Percentiles rank a stretch among this genome's conserved stretches.
Evolutionary conservation across 1,140 invertebrate genomes (phyloP).

Genomic region (Anadara kagoshimensis): DNA sequence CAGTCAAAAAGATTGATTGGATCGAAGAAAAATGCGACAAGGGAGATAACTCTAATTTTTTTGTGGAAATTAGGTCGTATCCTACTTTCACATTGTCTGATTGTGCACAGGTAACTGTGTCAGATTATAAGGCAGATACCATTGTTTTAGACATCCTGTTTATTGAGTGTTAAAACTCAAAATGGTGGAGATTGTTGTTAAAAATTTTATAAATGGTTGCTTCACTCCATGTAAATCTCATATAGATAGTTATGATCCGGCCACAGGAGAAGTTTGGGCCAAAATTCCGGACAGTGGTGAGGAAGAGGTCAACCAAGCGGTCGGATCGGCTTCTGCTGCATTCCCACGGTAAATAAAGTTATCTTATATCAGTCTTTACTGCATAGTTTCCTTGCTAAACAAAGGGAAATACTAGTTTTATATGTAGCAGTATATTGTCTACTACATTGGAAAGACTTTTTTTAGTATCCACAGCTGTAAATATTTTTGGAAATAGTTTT

Average conservation of each 20-base stretch:
- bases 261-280: constrained; percentile 75
- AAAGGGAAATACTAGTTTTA: background rate
- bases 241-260: constrained; percentile 76
- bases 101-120: no score
- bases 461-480: background rate
- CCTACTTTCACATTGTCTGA: no score
- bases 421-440: background rate
- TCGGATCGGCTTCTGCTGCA: constrained; percentile 70
- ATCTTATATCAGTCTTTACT: background rate
- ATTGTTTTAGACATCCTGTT: no score
- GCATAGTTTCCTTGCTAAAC: background rate
- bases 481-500: background rate
- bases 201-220: constrained; percentile 76
- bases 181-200: constrained; percentile 24
- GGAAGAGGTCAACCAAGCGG: constrained; percentile 72
- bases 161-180: background rate
- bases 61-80: no score
- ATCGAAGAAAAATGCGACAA: no score
- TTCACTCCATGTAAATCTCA: constrained; percentile 66
- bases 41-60: no score
- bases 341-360: constrained; percentile 54
- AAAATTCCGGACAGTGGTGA: constrained; percentile 74
- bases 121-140: no score
- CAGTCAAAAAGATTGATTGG: no score
- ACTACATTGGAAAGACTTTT: background rate